These are phyloP conservation scores for Tolypeutes matacus DNA, from an alignment of 2,797 vertebrate species.

Conservation along the genomic window DNA sequence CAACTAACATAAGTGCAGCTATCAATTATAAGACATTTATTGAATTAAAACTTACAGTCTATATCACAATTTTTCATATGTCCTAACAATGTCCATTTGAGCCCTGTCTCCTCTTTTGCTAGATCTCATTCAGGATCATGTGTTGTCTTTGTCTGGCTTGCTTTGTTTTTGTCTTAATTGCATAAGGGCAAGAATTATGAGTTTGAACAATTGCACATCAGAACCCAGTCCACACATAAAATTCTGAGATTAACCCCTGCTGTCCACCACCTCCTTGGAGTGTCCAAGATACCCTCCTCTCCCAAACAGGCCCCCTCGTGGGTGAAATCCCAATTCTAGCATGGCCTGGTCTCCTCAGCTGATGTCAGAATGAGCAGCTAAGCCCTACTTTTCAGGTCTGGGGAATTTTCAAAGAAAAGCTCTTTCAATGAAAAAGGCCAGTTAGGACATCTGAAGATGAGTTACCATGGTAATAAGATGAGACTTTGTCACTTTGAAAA, in stretches of 20 bases:
- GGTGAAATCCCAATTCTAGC: background rate
- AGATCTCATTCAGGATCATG: too few species aligned
- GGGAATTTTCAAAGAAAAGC: conserved; percentile 59
- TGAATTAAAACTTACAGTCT: too few species aligned
- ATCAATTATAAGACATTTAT: too few species aligned
- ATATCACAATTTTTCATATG: too few species aligned
- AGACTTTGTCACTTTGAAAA: conserved; percentile 62
- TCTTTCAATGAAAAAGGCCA: conserved; percentile 66
- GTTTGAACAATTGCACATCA: background rate
- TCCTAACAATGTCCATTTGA: too few species aligned
- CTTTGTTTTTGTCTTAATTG: conserved; percentile 9
- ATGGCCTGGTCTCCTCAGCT: background rate
- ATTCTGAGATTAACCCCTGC: background rate
- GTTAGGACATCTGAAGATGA: conserved; percentile 27
- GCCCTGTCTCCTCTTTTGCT: too few species aligned
- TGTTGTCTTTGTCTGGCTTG: background rate
- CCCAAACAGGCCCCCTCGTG: background rate
- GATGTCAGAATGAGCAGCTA: background rate
- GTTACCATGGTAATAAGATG: conserved; percentile 71
- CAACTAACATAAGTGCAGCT: too few species aligned
- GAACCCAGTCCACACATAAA: background rate
- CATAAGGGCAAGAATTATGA: conserved; percentile 43
- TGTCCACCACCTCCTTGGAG: background rate
- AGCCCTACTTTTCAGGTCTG: conserved; percentile 13
- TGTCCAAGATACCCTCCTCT: background rate